These are phyloP conservation scores for Anas platyrhynchos DNA, from an alignment of 2,113 vertebrate genomes.

Conservation along the genomic window DNA sequence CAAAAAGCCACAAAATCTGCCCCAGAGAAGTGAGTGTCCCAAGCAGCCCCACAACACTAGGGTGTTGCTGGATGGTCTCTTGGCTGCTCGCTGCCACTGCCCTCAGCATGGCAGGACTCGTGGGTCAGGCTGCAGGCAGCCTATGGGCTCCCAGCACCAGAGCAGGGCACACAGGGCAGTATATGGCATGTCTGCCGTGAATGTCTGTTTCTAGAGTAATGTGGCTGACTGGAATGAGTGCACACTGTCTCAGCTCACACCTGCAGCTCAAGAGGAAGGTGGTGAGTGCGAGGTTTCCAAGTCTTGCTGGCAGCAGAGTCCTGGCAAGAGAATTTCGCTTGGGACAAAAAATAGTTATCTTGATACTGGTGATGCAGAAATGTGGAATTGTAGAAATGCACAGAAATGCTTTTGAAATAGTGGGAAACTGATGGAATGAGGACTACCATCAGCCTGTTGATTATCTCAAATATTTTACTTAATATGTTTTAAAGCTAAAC, in stretches of 20 bases:
- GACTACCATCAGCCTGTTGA: background rate
- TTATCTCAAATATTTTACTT: background rate
- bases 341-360: background rate
- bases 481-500: background rate
- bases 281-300: background rate
- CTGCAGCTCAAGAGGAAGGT: too few species aligned
- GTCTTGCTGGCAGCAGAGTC: background rate
- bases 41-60: background rate
- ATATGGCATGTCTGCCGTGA: too few species aligned
- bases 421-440: background rate
- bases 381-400: background rate
- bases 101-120: background rate
- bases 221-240: too few species aligned
- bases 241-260: too few species aligned
- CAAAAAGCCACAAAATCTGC: background rate
- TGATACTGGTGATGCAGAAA: background rate
- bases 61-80: background rate
- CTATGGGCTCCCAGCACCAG: background rate
- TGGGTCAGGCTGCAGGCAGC: background rate
- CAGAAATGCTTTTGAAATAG: background rate
- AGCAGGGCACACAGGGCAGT: too few species aligned
- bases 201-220: too few species aligned
- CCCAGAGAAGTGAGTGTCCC: background rate
- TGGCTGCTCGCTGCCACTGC: fast-evolving
- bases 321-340: background rate